A percentile compares a stretch with the other conserved stretches of the same genome.
Evolutionary conservation across 1,140 invertebrate genomes (phyloP).

Genomic region (Cotesia vestalis): DNA sequence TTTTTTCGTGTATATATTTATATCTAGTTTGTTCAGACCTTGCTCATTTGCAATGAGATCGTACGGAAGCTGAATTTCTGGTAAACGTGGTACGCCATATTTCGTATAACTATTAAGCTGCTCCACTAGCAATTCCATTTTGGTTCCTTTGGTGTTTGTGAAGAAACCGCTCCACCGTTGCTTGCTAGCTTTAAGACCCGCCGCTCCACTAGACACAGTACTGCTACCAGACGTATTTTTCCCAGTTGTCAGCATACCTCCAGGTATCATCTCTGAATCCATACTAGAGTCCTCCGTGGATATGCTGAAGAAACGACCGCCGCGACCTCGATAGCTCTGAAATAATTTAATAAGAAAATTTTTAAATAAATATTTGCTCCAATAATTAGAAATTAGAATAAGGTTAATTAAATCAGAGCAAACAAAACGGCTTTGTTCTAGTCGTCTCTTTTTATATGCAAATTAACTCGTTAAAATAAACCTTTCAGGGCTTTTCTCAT

Average conservation of each 20-base stretch:
- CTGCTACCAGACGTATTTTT: constrained; percentile 46
- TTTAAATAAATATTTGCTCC: constrained; percentile 4
- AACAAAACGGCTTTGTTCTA: neutral
- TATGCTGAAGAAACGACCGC: constrained; percentile 70
- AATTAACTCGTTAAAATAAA: too few relatives aligned
- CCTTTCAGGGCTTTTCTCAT: too few relatives aligned
- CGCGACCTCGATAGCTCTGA: constrained; percentile 66
- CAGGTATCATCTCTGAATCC: constrained; percentile 55
- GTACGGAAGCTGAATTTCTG: constrained; percentile 54
- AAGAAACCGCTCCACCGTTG: constrained; percentile 77
- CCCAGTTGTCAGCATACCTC: constrained; percentile 47
- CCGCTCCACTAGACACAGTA: constrained; percentile 39
- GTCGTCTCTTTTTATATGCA: too few relatives aligned
- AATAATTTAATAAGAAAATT: constrained; percentile 22
- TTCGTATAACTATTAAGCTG: constrained; percentile 75
- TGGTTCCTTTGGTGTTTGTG: constrained; percentile 71
- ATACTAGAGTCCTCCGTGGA: constrained; percentile 70
- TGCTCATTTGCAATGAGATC: constrained; percentile 61
- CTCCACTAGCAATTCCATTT: constrained; percentile 72
- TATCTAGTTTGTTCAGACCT: constrained; percentile 51
- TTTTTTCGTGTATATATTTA: neutral
- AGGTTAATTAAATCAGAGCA: constrained; percentile 1
- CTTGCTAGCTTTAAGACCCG: constrained; percentile 64
- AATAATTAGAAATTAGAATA: neutral
- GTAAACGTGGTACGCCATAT: constrained; percentile 71